Base-by-base conservation (phyloP, 2,888 invertebrate species). In the Teleiodes luculella region DNA sequence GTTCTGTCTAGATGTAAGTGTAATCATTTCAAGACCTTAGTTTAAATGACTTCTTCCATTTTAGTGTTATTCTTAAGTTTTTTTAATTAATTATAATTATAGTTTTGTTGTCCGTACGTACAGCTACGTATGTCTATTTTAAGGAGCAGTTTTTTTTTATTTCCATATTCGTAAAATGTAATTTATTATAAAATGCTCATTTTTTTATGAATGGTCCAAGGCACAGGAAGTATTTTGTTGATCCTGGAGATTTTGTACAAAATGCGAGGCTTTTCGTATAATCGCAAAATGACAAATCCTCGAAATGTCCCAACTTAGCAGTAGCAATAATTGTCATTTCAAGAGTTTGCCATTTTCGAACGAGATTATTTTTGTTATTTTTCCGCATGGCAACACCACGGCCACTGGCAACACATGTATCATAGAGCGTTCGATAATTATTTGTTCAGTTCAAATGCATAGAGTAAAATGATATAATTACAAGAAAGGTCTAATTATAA, bases 401-500 rank as follows among this genome's bases (percentile, higher is more conserved):
- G 74, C 39, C 39, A 39, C 74, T 72, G 66, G 24, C 24, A 24
- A 24, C 24, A 67, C 63, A 28, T 74, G 80, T 79, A 78, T 71
- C 78, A 76, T 78, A 80, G 76, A 78, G 74, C 80, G 74, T 80
- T 80, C 76, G 80, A 67, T 74, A 64, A 66, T 39, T 71, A 66
- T 72, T 69, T 67, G 63, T 62, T 68, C 78, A 76, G 78, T 83
- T 86, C 83, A 81, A 80, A 83, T 80, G 82, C 81, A 85, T 86
- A 86, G 81, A 80, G 74, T 85, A 80, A 82, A 68, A 79, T 41
- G 77, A 69, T 76, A 80, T 83, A 79, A 82, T 82, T 81, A 87
- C 84, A 83, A 84, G 80, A 86, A 87, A 87, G 84, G 82, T 88
- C 82, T 88, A 84, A 89, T 86, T 86, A 88, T 88, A 86, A 89